Conservation (phyloP, 1,140 invertebrate genomes). For the Drosophila nebulosa region DNA sequence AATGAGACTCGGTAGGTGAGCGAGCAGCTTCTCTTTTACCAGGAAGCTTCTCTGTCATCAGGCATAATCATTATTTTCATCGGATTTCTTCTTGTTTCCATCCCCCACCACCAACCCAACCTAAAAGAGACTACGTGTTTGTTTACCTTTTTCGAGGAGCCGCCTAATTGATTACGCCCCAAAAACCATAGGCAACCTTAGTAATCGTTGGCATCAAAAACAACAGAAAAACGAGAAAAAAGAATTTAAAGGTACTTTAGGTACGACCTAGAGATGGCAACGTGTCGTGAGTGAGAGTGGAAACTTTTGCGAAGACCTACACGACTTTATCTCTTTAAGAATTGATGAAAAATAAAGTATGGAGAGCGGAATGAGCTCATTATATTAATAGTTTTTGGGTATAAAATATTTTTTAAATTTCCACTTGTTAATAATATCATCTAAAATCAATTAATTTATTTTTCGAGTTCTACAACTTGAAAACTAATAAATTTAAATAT, state of each 20-base stretch:
- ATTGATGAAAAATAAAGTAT: too few species aligned
- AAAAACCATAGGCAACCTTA: conserved; percentile 21
- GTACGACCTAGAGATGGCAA: background rate
- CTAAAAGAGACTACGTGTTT: conserved; percentile 19
- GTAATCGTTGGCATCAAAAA: conserved; percentile 25
- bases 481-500: too few species aligned
- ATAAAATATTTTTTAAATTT: too few species aligned
- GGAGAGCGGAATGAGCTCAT: too few species aligned
- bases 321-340: too few species aligned
- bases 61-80: conserved; percentile 25
- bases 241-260: background rate
- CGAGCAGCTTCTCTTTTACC: conserved; percentile 23
- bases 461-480: too few species aligned
- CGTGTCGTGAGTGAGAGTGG: background rate
- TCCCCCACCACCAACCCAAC: background rate
- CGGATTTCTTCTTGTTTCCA: conserved; percentile 27
- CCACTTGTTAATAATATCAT: too few species aligned
- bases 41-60: conserved; percentile 28
- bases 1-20: background rate
- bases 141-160: conserved; percentile 56
- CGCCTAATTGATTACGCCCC: conserved; percentile 70
- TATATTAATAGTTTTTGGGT: too few species aligned
- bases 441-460: too few species aligned
- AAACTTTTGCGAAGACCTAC: too few species aligned
- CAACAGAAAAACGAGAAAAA: conserved; percentile 15